These are phyloP conservation scores for Ophion ventricosus DNA, from an alignment of 2,888 invertebrate species.

Conservation along the genomic window DNA sequence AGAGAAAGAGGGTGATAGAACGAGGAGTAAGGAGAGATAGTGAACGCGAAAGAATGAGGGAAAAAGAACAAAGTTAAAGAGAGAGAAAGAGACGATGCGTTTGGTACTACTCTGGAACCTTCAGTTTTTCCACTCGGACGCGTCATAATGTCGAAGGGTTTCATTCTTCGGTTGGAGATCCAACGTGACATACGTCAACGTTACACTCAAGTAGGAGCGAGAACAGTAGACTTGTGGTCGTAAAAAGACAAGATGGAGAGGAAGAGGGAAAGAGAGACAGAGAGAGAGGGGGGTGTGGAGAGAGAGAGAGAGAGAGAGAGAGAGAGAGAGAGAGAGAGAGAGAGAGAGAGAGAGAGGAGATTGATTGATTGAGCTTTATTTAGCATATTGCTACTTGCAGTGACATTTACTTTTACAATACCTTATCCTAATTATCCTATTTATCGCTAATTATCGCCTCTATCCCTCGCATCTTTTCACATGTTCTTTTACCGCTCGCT, in stretches of 20 bases:
- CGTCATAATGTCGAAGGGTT: conserved; percentile 58
- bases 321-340: conserved; percentile 11
- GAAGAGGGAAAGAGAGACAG: conserved; percentile 10
- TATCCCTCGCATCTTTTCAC: no score
- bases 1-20: conserved; percentile 19
- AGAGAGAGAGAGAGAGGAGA: conserved; percentile 2
- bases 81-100: conserved; percentile 38
- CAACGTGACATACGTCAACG: conserved; percentile 34
- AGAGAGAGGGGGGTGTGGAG: background rate
- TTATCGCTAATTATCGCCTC: no score
- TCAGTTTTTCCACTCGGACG: conserved; percentile 58
- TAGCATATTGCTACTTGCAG: no score
- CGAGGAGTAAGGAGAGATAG: background rate
- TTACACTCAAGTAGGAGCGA: background rate
- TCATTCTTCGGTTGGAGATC: conserved; percentile 50
- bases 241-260: conserved; percentile 14
- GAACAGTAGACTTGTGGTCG: conserved; percentile 38
- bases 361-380: no score
- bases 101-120: conserved; percentile 29
- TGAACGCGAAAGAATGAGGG: background rate
- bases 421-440: no score
- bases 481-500: no score
- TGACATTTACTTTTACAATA: no score
- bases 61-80: conserved; percentile 18
- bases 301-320: conserved; percentile 15